phyloP scores from a whole-genome alignment of 2,888 invertebrate genomes.

The Hipparchia sbordonii region DNA sequence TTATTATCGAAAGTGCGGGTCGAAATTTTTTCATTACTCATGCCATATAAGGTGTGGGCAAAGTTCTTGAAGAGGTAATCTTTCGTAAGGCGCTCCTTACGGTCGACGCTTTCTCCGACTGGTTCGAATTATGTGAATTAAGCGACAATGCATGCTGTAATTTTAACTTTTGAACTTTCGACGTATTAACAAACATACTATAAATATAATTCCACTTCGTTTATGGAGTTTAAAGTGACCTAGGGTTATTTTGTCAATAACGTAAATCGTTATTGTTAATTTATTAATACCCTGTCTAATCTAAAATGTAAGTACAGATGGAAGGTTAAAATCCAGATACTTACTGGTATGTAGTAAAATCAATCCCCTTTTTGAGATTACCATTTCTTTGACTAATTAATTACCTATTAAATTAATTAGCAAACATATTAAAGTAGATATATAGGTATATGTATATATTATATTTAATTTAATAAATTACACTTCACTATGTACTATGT shows the following conservation, averaged over 20 bases:
- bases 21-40: slow-evolving; percentile 36
- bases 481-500: too few species aligned
- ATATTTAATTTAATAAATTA: too few species aligned
- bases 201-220: not conserved
- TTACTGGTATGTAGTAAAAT: too few species aligned
- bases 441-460: too few species aligned
- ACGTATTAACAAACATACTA: slow-evolving; percentile 28
- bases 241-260: not conserved
- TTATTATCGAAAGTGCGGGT: slow-evolving; percentile 35
- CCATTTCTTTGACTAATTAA: too few species aligned
- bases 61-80: slow-evolving; percentile 49
- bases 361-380: too few species aligned
- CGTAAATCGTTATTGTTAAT: too few species aligned
- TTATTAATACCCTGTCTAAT: too few species aligned
- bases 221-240: not conserved
- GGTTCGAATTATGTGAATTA: slow-evolving; percentile 61
- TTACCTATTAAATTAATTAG: too few species aligned
- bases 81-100: slow-evolving; percentile 73
- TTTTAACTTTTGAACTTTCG: slow-evolving; percentile 37
- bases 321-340: too few species aligned
- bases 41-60: slow-evolving; percentile 39
- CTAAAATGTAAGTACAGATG: too few species aligned
- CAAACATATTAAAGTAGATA: too few species aligned
- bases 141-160: slow-evolving; percentile 45
- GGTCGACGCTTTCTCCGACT: slow-evolving; percentile 68